A percentile compares a stretch with the other conserved stretches of the same genome.
These are phyloP conservation scores for Torymus aiolomorphi DNA, from an alignment of 2,888 invertebrate genomes.

Conservation along the genomic window DNA sequence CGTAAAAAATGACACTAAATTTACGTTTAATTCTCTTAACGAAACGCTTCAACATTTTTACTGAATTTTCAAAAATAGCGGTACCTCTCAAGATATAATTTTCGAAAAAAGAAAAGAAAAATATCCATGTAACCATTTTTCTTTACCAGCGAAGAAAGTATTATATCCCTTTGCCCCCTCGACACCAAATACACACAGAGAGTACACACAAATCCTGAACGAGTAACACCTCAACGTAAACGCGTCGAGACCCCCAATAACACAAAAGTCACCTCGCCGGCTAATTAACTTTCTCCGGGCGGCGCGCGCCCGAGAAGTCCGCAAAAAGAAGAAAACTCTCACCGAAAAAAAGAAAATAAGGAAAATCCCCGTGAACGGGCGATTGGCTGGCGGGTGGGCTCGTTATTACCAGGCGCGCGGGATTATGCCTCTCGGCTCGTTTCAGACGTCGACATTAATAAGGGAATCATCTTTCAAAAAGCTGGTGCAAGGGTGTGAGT, in stretches of 20 bases:
- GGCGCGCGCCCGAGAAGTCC: not conserved
- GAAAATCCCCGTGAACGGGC: not conserved
- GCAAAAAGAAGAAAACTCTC: not conserved
- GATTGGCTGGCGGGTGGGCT: not conserved
- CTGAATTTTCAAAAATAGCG: too few relatives aligned
- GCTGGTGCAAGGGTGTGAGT: not conserved
- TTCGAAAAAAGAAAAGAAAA: too few relatives aligned
- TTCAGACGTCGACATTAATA: conserved; percentile 28
- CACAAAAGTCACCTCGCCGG: too few relatives aligned
- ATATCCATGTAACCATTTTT: too few relatives aligned
- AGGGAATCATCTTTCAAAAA: conserved; percentile 26
- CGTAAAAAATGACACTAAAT: too few relatives aligned
- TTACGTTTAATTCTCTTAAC: too few relatives aligned
- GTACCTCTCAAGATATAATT: too few relatives aligned
- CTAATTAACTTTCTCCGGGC: not conserved
- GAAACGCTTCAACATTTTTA: too few relatives aligned
- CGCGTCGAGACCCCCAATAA: too few relatives aligned
- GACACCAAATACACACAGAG: not conserved
- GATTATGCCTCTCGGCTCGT: conserved; percentile 30
- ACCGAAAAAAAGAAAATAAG: not conserved
- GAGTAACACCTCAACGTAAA: too few relatives aligned
- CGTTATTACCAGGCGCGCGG: conserved; percentile 3
- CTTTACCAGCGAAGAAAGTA: too few relatives aligned
- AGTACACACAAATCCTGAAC: not conserved
- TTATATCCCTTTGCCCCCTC: not conserved